Percentiles rank a stretch among this genome's conserved stretches.
phyloP scores from a whole-genome alignment of 92 coral and sea anemone species.

The Palythoa heliodiscus region DNA sequence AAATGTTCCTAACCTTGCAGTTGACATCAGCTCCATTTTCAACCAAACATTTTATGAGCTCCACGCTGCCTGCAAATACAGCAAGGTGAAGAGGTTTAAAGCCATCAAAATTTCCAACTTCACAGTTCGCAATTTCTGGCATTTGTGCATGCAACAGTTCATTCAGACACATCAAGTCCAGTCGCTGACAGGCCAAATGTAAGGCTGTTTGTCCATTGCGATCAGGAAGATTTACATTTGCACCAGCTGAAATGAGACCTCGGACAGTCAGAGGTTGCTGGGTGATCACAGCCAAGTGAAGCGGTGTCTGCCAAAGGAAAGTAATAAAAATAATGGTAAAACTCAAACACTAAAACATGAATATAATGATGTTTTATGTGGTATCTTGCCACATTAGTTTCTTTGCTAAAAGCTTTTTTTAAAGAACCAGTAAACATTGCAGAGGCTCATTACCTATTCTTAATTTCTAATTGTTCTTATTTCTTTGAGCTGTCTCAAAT shows the following conservation, averaged over 20 bases:
- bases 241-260: conserved; percentile 72
- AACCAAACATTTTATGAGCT: conserved; percentile 64
- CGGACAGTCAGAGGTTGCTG: conserved; percentile 72
- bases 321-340: background rate
- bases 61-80: conserved; percentile 66
- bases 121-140: conserved; percentile 51
- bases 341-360: background rate
- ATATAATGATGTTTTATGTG: too few relatives aligned
- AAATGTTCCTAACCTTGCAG: conserved; percentile 64
- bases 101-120: conserved; percentile 74
- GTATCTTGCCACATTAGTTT: too few relatives aligned
- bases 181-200: conserved; percentile 84
- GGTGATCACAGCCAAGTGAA: conserved; percentile 94
- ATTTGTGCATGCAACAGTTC: conserved; percentile 52
- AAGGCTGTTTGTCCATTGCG: conserved; percentile 94
- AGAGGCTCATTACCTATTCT: too few relatives aligned
- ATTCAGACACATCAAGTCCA: conserved; percentile 66
- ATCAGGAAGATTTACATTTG: conserved; percentile 83
- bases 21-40: conserved; percentile 83
- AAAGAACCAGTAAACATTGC: too few relatives aligned
- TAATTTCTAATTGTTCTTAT: too few relatives aligned
- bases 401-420: too few relatives aligned
- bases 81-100: conserved; percentile 90
- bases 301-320: conserved; percentile 68
- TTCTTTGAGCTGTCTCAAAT: too few relatives aligned